Percentiles rank a stretch among this genome's conserved stretches.
Conservation (phyloP, 2,113 vertebrate species). For the Pseudorhombus dupliciocellatus region DNA sequence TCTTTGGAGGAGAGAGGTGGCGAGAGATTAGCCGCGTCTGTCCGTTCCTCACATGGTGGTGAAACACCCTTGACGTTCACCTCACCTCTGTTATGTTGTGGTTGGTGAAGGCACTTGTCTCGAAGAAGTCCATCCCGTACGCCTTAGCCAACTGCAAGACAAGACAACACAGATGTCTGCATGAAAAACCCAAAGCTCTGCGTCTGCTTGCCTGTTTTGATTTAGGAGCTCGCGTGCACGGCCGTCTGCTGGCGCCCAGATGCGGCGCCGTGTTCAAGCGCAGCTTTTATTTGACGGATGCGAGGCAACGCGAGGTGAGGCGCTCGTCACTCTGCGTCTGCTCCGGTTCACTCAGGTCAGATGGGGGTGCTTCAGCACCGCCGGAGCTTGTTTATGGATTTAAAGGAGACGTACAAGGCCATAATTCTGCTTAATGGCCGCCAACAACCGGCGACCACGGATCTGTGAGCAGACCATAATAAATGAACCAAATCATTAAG, state of each 20-base stretch:
- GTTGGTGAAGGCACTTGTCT: constrained; percentile 99
- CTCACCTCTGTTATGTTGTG: constrained; percentile 95
- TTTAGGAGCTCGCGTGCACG: background rate
- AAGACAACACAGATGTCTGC: constrained; percentile 1
- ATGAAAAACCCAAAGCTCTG: background rate
- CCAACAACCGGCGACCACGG: no score
- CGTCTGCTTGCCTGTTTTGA: background rate
- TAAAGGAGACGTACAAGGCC: background rate
- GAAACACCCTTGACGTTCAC: background rate
- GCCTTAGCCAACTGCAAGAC: constrained; percentile 89
- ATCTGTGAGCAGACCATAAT: no score
- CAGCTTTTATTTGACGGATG: background rate
- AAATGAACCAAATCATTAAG: no score
- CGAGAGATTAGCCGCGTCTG: background rate
- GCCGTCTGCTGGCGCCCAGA: background rate
- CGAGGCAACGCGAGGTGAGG: constrained; percentile 4
- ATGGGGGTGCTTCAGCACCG: background rate
- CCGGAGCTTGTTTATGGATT: background rate
- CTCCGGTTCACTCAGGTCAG: background rate
- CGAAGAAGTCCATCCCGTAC: constrained; percentile 98
- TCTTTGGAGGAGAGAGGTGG: constrained; percentile 70
- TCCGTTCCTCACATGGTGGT: constrained; percentile 1
- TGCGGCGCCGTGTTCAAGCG: background rate
- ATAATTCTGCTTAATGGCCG: no score
- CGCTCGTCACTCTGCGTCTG: constrained; percentile 9